These are phyloP conservation scores for Chrysocyon brachyurus DNA, from an alignment of 2,797 vertebrate species.

Conservation along the genomic window DNA sequence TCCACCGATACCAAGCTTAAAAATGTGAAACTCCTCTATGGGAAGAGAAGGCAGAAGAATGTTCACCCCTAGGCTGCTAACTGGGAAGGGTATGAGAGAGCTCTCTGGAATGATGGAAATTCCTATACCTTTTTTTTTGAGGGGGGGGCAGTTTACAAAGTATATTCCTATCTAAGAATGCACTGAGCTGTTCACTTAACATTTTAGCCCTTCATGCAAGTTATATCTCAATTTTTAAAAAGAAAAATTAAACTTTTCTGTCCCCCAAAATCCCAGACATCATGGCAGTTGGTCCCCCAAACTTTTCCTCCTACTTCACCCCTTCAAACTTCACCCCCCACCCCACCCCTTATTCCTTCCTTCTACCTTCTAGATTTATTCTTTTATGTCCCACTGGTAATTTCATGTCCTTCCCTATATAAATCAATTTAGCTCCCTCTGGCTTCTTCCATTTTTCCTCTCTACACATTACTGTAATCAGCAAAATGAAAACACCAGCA, in stretches of 20 bases:
- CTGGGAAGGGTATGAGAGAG: background rate
- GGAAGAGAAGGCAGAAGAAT: background rate
- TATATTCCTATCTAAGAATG: background rate
- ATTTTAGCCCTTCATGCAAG: background rate
- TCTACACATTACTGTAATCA: conserved; percentile 19
- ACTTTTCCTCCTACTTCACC: background rate
- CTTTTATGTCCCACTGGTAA: background rate
- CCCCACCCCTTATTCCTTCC: background rate
- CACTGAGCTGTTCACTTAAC: background rate
- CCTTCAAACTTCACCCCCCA: background rate
- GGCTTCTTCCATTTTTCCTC: background rate
- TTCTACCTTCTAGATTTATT: conserved; percentile 24
- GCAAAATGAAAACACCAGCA: conserved; percentile 47
- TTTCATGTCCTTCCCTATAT: conserved; percentile 20
- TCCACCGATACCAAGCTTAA: background rate
- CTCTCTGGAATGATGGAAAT: background rate
- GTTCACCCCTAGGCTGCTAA: background rate
- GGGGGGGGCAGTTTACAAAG: background rate
- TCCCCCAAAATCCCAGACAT: background rate
- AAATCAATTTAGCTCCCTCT: conserved; percentile 6
- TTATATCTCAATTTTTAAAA: background rate
- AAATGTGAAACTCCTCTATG: background rate
- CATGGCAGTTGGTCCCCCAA: background rate
- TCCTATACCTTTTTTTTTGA: background rate
- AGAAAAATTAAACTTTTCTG: conserved; percentile 20